Percentiles rank a stretch among this genome's conserved stretches.
Conservation (phyloP, 2,113 vertebrate genomes). For the Micromys minutus region DNA sequence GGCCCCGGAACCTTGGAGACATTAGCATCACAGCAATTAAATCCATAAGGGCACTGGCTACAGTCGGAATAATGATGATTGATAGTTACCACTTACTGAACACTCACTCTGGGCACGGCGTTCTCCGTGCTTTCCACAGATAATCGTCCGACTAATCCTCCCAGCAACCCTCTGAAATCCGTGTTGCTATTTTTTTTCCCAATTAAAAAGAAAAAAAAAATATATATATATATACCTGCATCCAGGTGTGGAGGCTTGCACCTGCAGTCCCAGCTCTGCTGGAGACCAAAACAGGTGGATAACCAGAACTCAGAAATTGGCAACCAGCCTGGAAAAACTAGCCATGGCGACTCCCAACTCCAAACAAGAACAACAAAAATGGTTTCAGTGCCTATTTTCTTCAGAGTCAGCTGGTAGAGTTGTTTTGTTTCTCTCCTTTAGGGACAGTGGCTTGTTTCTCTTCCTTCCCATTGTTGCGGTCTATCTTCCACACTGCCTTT, state of each 20-base stretch:
- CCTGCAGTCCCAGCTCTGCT: not conserved
- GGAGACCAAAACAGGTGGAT: not conserved
- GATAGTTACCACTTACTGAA: slow-evolving; percentile 14
- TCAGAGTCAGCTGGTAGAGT: not conserved
- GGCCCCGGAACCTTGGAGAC: not conserved
- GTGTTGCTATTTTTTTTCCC: not conserved
- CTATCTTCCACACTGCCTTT: not conserved
- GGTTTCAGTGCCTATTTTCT: not conserved
- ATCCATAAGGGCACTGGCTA: not conserved
- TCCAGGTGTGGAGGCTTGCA: not conserved
- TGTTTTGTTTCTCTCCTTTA: no score
- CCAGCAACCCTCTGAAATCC: not conserved
- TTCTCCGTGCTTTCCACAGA: rapidly evolving
- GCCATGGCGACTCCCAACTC: no score
- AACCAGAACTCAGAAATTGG: not conserved
- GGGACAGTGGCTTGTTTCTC: not conserved
- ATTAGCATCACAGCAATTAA: not conserved
- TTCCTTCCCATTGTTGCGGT: not conserved
- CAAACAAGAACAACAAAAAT: not conserved
- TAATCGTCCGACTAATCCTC: not conserved
- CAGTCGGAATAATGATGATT: not conserved
- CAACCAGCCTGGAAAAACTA: not conserved
- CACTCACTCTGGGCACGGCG: not conserved
- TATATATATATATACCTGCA: no score
- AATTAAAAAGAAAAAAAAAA: not conserved